Evolutionary conservation across 2,113 vertebrate species (phyloP).

Genomic region (Rousettus leschenaultii): DNA sequence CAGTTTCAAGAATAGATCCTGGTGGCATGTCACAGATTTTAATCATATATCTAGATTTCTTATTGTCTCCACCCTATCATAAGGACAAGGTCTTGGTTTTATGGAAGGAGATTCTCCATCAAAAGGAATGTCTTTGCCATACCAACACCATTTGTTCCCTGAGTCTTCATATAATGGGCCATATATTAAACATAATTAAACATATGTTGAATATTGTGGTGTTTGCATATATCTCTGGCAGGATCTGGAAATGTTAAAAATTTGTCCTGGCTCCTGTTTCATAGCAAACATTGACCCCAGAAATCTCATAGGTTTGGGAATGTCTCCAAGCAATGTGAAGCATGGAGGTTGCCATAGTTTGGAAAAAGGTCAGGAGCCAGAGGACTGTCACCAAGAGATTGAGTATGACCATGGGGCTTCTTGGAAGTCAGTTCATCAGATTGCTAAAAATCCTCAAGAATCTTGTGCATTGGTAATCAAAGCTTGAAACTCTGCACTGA

Average conservation of each 20-base stretch:
- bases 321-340: not conserved
- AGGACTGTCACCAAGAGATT: not conserved
- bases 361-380: not conserved
- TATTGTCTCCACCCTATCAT: not conserved
- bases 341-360: not conserved
- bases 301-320: not conserved
- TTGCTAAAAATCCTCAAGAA: not conserved
- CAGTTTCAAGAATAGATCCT: not conserved
- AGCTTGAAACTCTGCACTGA: not conserved
- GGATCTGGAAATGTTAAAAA: not conserved
- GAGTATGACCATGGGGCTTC: not conserved
- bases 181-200: conserved; percentile 56
- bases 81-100: conserved; percentile 9
- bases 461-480: not conserved
- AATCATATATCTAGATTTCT: not conserved
- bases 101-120: not conserved
- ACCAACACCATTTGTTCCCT: not conserved
- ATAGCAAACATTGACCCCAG: not conserved
- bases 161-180: conserved; percentile 49
- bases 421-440: conserved; percentile 12
- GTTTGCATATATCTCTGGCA: conserved; percentile 48
- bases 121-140: conserved; percentile 14
- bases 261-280: not conserved
- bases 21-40: not conserved
- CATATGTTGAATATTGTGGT: conserved; percentile 27